Evolutionary conservation across 1,140 invertebrate species (phyloP).

Genomic region (Neoseiulus cucumeris): DNA sequence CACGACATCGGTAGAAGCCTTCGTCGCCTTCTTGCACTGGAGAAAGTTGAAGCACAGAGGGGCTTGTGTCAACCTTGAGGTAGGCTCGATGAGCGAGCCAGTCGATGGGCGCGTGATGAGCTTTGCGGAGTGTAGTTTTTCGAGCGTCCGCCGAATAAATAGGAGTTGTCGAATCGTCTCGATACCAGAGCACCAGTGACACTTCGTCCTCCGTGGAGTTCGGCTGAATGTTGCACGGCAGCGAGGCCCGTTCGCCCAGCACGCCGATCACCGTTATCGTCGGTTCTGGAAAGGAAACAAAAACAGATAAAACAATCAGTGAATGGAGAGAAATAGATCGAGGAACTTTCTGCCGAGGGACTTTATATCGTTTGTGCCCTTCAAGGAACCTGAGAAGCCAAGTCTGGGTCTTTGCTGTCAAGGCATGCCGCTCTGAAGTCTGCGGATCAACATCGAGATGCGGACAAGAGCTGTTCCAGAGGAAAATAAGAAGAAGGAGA

Average conservation of each 20-base stretch:
- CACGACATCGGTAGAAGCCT: constrained; percentile 1
- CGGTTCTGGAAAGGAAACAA: not conserved
- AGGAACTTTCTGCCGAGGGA: too few species aligned
- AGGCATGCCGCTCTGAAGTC: too few species aligned
- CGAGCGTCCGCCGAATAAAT: constrained; percentile 36
- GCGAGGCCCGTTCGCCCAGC: constrained; percentile 2
- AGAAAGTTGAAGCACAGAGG: not conserved
- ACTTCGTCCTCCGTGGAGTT: not conserved
- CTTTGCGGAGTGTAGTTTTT: constrained; percentile 10
- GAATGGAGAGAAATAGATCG: too few species aligned
- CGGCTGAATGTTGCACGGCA: not conserved
- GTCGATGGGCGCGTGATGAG: constrained; percentile 17
- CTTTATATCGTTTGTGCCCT: too few species aligned
- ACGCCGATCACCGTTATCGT: constrained; percentile 16
- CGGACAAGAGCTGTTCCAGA: too few species aligned
- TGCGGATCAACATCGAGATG: too few species aligned
- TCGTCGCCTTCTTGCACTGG: constrained; percentile 3
- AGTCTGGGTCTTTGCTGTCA: too few species aligned
- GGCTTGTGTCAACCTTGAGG: not conserved
- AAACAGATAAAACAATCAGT: not conserved
- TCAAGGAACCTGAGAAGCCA: too few species aligned
- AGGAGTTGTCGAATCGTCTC: constrained; percentile 55
- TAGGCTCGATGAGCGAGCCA: not conserved
- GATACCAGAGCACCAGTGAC: constrained; percentile 17
- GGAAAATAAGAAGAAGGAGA: too few species aligned